Conservation (phyloP, 1,140 invertebrate genomes). For the Acromyrmex echinatior region DNA sequence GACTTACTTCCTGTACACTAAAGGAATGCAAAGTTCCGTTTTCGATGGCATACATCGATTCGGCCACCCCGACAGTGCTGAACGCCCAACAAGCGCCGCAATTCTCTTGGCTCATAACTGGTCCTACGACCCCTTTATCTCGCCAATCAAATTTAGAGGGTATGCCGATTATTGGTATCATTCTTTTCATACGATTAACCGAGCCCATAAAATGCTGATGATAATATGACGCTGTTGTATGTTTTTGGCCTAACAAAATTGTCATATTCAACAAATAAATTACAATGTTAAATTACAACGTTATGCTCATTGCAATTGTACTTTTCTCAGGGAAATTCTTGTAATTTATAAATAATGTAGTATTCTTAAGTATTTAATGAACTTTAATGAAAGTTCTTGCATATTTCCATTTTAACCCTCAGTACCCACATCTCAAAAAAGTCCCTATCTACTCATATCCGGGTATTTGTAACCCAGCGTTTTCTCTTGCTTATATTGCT, state of each 20-base stretch:
- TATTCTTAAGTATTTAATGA: neutral
- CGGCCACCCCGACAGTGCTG: slow-evolving; percentile 92
- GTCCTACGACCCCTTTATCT: slow-evolving; percentile 89
- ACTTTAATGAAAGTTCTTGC: neutral
- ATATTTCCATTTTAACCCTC: neutral
- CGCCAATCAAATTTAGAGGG: slow-evolving; percentile 88
- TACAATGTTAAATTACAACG: neutral
- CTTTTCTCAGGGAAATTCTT: neutral
- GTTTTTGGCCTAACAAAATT: slow-evolving; percentile 61
- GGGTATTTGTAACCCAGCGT: too few relatives aligned
- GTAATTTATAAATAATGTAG: neutral
- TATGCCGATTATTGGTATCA: slow-evolving; percentile 45
- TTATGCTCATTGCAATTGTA: neutral
- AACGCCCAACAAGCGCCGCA: slow-evolving; percentile 97
- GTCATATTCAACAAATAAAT: neutral
- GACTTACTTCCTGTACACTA: slow-evolving; percentile 91
- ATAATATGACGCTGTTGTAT: slow-evolving; percentile 69
- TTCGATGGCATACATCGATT: slow-evolving; percentile 92
- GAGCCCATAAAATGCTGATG: slow-evolving; percentile 46
- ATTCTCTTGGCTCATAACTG: slow-evolving; percentile 91
- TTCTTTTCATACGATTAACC: slow-evolving; percentile 74
- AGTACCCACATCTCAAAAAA: too few relatives aligned
- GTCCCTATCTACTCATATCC: too few relatives aligned
- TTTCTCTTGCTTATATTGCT: too few relatives aligned
- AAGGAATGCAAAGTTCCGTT: slow-evolving; percentile 88